Percentiles rank a stretch among this genome's conserved stretches.
These are phyloP conservation scores for Catocala sponsa DNA, from an alignment of 2,888 invertebrate genomes.

Conservation along the genomic window DNA sequence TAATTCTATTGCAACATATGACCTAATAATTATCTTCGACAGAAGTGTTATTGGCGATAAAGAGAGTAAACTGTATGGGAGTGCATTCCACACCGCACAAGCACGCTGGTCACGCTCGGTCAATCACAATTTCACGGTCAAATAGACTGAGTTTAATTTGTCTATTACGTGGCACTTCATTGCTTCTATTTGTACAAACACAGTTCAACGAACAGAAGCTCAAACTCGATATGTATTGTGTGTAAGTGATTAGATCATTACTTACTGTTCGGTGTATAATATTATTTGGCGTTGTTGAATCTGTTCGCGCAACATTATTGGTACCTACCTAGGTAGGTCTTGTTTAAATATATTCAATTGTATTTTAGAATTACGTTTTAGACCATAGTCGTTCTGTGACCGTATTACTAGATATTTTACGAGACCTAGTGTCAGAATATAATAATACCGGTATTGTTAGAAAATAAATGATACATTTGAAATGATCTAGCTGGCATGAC, in stretches of 20 bases:
- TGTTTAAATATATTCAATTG: no score
- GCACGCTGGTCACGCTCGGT: slow-evolving; percentile 75
- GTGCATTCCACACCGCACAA: slow-evolving; percentile 65
- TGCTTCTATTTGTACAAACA: slow-evolving; percentile 65
- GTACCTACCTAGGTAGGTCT: no score
- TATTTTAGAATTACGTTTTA: no score
- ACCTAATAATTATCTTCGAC: slow-evolving; percentile 2
- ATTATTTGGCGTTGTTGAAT: neutral
- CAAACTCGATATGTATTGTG: slow-evolving; percentile 26
- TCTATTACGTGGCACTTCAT: slow-evolving; percentile 72
- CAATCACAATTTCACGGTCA: slow-evolving; percentile 82
- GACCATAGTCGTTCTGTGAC: no score
- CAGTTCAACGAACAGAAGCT: slow-evolving; percentile 71
- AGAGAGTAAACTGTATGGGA: slow-evolving; percentile 43
- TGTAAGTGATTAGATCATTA: slow-evolving; percentile 24
- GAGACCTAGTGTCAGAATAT: no score
- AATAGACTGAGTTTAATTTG: slow-evolving; percentile 78
- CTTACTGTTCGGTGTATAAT: slow-evolving; percentile 1
- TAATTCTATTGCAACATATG: neutral
- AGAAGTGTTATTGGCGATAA: slow-evolving; percentile 24
- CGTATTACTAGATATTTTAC: no score
- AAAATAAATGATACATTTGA: slow-evolving; percentile 31
- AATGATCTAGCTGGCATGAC: slow-evolving; percentile 58
- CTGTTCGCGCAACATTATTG: no score
- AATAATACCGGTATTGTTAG: neutral